phyloP scores from a whole-genome alignment of 1,140 invertebrate species.

The Uloborus diversus region DNA sequence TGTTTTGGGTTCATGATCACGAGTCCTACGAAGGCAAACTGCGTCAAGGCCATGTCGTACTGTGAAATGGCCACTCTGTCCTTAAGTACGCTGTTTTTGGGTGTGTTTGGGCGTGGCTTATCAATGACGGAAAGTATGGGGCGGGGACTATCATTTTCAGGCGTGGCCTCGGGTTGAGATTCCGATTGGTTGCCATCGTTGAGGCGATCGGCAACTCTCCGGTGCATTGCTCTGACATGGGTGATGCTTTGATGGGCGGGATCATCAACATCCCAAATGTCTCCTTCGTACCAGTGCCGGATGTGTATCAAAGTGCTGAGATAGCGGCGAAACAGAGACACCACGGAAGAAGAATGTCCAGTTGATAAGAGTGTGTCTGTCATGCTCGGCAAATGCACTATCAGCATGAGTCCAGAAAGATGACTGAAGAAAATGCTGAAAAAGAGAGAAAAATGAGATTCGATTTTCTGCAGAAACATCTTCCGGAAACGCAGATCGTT shows the following conservation, averaged over 20 bases:
- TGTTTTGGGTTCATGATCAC: conserved; percentile 61
- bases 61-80: conserved; percentile 62
- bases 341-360: conserved; percentile 66
- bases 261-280: conserved; percentile 68
- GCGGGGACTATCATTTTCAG: no score
- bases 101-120: no score
- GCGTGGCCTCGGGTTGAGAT: no score
- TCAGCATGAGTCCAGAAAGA: conserved; percentile 57
- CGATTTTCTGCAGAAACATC: no score
- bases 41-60: conserved; percentile 63
- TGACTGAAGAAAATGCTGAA: conserved; percentile 58
- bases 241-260: conserved; percentile 66
- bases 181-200: no score
- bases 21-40: conserved; percentile 63
- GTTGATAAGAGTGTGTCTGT: conserved; percentile 66
- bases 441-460: no score
- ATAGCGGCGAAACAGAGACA: conserved; percentile 78
- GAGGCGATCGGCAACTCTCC: conserved; percentile 62
- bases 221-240: conserved; percentile 67
- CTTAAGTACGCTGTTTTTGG: no score
- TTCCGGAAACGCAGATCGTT: no score
- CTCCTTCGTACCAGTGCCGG: conserved; percentile 76
- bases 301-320: conserved; percentile 77
- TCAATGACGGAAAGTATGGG: no score
- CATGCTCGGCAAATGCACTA: conserved; percentile 58